Base-by-base conservation (phyloP, 30 jellyfish, hydroid and myxozoan species). In the Hydractinia symbiolongicarpus region DNA sequence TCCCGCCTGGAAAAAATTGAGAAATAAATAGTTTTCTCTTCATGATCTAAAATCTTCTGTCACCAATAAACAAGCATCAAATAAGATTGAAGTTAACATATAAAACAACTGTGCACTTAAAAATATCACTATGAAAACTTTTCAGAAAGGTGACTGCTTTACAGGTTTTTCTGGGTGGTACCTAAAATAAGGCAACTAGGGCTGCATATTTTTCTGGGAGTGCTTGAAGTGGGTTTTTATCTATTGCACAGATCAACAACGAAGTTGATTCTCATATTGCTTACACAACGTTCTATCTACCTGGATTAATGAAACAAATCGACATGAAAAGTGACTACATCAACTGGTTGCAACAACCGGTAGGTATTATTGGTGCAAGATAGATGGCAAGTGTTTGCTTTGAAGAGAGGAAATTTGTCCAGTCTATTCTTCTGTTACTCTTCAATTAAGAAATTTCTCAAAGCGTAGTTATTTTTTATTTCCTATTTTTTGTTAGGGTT, bases 241-340 rank as follows among this genome's bases (percentile, higher is more conserved):
- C 11, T 66, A 73, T 50, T 62, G 49, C 72, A 52, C 13, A 90
- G 97, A 83, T 85, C 30, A 90, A 85, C 71, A 78, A 86, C 55
- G 97, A 85, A 62, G 77, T 55, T 20, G 95, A 76, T 55, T 60
- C 14, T 15, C 54, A 57, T 9, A 67, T 90, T 53, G 84, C 95
- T 8, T 76, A 68, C 55, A 80, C 67, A n/a, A 78, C 89, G 44
- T 90, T 90, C 73, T 90, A 90, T 82, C 80, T 90, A 5, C 90
- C 77, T 14, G 79, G 69, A 4, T 55, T 90, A 6, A 77, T 56
- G 70, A 67, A 76, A 21, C 81, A 76, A 51, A 85, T 90, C 66
- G 83, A 85, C 76, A 86, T 90, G 19, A n/a, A 56, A 61, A 13
- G 5, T n/a, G 97, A 90, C 51, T 90, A 54, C 82, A 66, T 67